Conservation (phyloP, 2,113 vertebrate species). For the Mionectes macconnelli region DNA sequence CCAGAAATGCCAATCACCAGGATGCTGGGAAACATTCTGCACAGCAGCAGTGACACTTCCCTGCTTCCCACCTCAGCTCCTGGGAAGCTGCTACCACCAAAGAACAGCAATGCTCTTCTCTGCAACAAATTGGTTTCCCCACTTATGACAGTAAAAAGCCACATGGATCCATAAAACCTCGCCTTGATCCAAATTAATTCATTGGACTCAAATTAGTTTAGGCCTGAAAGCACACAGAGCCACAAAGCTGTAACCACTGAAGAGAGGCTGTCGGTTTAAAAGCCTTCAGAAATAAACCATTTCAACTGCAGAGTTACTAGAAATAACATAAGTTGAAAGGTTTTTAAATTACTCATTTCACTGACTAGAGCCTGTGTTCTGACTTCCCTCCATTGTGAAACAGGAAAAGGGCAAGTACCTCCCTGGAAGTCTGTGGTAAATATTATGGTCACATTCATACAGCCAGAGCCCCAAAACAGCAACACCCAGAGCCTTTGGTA, state of each 20-base stretch:
- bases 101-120: neutral
- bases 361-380: neutral
- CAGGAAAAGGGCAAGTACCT: conserved; percentile 55
- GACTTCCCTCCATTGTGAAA: conserved; percentile 49
- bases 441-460: conserved; percentile 1
- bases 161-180: neutral
- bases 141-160: neutral
- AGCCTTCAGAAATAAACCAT: neutral
- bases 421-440: conserved; percentile 47
- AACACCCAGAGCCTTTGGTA: neutral
- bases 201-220: neutral
- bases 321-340: neutral
- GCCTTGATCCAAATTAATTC: neutral
- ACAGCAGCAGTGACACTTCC: neutral
- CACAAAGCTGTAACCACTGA: neutral
- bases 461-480: neutral
- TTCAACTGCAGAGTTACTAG: neutral
- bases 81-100: neutral
- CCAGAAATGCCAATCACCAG: neutral
- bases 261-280: neutral
- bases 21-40: neutral
- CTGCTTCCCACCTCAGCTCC: neutral
- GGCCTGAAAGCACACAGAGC: neutral
- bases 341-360: neutral
- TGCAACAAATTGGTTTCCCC: neutral